Conservation (phyloP, 2,888 invertebrate genomes). For the Dryomyza anilis region DNA sequence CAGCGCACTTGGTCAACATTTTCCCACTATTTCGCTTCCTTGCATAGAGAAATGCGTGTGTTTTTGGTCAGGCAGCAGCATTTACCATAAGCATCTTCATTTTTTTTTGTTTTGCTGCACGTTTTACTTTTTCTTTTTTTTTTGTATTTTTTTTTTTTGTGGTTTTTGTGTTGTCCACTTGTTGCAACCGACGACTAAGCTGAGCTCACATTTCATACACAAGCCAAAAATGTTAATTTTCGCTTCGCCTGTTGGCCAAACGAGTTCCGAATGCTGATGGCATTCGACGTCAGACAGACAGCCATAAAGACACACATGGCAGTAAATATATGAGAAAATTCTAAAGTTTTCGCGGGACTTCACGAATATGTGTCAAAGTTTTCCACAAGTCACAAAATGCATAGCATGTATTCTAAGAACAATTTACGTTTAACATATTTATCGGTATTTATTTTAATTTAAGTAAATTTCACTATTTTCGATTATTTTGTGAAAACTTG, state of each 20-base stretch:
- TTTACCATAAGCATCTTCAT: not conserved
- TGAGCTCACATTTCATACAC: conserved; percentile 17
- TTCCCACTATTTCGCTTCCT: conserved; percentile 11
- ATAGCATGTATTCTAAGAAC: not conserved
- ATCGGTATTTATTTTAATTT: no score
- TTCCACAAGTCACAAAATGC: not conserved
- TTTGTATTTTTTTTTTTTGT: no score
- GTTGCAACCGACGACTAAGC: not conserved
- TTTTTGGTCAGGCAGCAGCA: not conserved
- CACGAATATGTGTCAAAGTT: not conserved
- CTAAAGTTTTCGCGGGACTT: no score
- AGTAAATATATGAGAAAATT: no score
- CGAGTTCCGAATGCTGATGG: conserved; percentile 6
- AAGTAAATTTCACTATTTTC: no score
- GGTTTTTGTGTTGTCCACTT: no score
- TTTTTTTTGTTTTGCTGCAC: not conserved
- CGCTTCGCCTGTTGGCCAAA: conserved; percentile 11
- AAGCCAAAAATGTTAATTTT: conserved; percentile 22
- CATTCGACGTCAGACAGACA: not conserved
- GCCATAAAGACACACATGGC: not conserved
- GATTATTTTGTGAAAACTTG: no score
- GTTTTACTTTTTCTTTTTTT: not conserved
- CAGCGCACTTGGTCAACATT: not conserved
- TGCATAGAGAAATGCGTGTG: no score
- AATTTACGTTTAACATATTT: no score